phyloP scores from a whole-genome alignment of 2,888 invertebrate genomes.

The Orthosia incerta region DNA sequence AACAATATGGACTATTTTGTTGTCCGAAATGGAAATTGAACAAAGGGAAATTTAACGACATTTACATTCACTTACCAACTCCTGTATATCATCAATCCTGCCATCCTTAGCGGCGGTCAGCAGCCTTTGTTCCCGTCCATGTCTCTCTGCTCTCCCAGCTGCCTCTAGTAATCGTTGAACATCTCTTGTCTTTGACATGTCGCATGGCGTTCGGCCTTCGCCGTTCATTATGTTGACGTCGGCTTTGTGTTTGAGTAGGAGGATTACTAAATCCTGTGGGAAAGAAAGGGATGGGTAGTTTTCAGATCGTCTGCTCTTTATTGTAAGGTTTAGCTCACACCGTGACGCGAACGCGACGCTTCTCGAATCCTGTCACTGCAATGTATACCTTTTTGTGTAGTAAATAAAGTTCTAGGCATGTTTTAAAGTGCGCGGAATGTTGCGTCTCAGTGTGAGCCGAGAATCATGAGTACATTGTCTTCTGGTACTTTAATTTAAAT shows the following conservation, averaged over 20 bases:
- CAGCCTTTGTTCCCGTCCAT: constrained; percentile 89
- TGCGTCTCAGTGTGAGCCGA: no score
- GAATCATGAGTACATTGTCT: no score
- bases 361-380: no score
- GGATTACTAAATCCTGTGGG: constrained; percentile 91
- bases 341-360: no score
- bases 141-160: constrained; percentile 91
- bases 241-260: constrained; percentile 91
- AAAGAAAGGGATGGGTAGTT: neutral
- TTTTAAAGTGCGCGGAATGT: no score
- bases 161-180: constrained; percentile 91
- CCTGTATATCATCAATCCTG: constrained; percentile 89
- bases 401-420: no score
- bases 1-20: no score
- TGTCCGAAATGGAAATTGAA: no score
- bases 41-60: neutral
- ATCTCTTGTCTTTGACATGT: constrained; percentile 90
- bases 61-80: constrained; percentile 84
- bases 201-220: constrained; percentile 91
- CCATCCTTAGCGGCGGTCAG: constrained; percentile 92
- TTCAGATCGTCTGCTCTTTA: no score
- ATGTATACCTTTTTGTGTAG: no score
- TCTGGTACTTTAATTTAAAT: no score
- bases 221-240: constrained; percentile 92
- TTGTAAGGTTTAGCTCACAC: no score